These are phyloP conservation scores for Bacillus rossius DNA, from an alignment of 1,140 invertebrate species.

Conservation along the genomic window DNA sequence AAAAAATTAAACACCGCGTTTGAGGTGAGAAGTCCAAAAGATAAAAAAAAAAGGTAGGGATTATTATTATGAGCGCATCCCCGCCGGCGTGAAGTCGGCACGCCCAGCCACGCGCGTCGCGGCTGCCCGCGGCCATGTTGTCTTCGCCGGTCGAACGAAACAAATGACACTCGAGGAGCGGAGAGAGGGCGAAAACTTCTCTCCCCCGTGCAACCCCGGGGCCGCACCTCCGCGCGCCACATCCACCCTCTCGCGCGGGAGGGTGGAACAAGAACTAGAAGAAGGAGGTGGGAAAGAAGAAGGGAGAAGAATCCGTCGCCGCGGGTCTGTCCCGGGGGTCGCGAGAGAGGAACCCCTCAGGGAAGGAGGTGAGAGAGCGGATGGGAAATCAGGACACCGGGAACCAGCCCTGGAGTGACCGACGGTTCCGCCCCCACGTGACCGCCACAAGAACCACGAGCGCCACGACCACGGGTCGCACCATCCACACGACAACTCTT, in stretches of 20 bases:
- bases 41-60: too few relatives aligned
- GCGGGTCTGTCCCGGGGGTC: neutral
- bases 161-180: slow-evolving; percentile 10
- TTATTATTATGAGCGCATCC: too few relatives aligned
- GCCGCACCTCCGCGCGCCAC: neutral
- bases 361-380: too few relatives aligned
- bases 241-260: neutral
- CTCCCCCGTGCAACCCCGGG: neutral
- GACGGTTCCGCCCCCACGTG: too few relatives aligned
- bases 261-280: neutral
- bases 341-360: slow-evolving; percentile 1
- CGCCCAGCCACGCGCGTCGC: neutral
- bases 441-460: too few relatives aligned
- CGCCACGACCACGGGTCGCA: too few relatives aligned
- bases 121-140: slow-evolving; percentile 13
- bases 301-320: neutral
- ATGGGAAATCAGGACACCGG: too few relatives aligned
- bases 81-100: too few relatives aligned
- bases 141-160: slow-evolving; percentile 11
- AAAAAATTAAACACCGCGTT: too few relatives aligned
- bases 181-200: neutral
- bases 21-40: too few relatives aligned
- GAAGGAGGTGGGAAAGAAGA: neutral
- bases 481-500: too few relatives aligned
- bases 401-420: too few relatives aligned